Evolutionary conservation across 1,140 invertebrate species (phyloP), one percentile per base, ranked within the genome.

Genomic region (Galendromus occidentalis): DNA sequence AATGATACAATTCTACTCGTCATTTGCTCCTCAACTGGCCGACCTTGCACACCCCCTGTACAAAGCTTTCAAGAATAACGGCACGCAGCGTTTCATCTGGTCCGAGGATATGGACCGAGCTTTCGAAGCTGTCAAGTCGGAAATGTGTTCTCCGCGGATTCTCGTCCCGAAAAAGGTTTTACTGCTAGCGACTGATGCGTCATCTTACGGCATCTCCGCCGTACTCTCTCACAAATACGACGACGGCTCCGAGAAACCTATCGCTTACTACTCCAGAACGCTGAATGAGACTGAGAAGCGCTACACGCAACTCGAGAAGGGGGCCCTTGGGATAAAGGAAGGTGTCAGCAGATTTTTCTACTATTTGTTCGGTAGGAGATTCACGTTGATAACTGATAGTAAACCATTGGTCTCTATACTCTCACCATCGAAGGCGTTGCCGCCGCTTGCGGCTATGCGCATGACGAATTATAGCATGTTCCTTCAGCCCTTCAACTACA

Each of bases 221-320:
- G 73, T 79, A 7, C 65, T 82, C 0, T 73, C 73, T 0, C 80
- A 81, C 65, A 68, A 63, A 1, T 70, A 73, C 25, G n/a, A 67
- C 12, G 73, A 77, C 68, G 74, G 73, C 17, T 64, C 64, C 1
- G 76, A 80, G 69, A 67, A 67, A 69, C 76, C 77, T 2, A 74
- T 80, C 30, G 73, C 74, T 4, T 79, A 75, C 71, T 73, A 73
- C 0, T 79, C 75, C 0, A 30, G 76, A 64, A 73, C 73, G 0
- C 65, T 81, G 17, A 71, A 69, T n/a, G 44, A 67, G 22, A 69
- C 75, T 6, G 77, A 83, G 69, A 67, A 71, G 66, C 76, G 76
- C 14, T 82, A 81, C 69, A 68, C 71, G 5, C 76, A 80, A 66
- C 75, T 80, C 6, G 76, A 80, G 44, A 77, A 74, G 65, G 77